Percentiles rank a stretch among this genome's conserved stretches.
These are phyloP conservation scores for Deilephila elpenor DNA, from an alignment of 2,888 invertebrate species.

Conservation along the genomic window DNA sequence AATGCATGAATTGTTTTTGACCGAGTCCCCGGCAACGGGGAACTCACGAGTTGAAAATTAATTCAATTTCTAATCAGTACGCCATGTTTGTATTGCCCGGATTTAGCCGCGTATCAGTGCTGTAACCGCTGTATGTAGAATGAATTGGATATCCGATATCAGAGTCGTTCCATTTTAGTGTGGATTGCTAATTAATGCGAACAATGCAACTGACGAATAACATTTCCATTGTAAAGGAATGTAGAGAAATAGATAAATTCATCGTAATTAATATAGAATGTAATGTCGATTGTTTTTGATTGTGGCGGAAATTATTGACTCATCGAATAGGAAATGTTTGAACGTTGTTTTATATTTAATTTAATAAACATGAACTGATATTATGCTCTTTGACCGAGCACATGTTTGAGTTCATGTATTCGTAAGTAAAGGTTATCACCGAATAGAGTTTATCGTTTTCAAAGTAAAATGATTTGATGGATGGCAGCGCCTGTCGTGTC, in stretches of 20 bases:
- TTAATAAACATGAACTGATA: neutral
- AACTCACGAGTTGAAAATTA: slow-evolving; percentile 38
- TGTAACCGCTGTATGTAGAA: slow-evolving; percentile 21
- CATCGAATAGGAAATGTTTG: neutral
- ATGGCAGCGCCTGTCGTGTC: slow-evolving; percentile 43
- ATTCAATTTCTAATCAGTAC: slow-evolving; percentile 29
- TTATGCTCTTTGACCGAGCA: neutral
- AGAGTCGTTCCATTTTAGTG: slow-evolving; percentile 42
- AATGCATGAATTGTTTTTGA: slow-evolving; percentile 62
- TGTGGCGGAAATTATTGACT: neutral
- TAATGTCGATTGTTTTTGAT: neutral
- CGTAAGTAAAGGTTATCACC: neutral
- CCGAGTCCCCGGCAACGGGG: slow-evolving; percentile 34
- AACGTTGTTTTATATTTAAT: neutral
- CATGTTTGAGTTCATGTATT: neutral
- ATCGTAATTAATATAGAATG: neutral
- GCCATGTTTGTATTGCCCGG: slow-evolving; percentile 29
- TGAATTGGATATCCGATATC: slow-evolving; percentile 5
- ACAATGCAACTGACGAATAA: neutral
- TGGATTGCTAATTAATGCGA: neutral
- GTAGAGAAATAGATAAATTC: neutral
- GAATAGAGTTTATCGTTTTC: slow-evolving; percentile 15
- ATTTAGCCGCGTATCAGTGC: slow-evolving; percentile 36
- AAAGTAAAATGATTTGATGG: slow-evolving; percentile 60
- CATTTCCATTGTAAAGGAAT: neutral